Percentiles rank a stretch among this genome's conserved stretches.
Evolutionary conservation across 2,797 vertebrate species (phyloP).

Genomic region (Rhadinocentrus ornatus): DNA sequence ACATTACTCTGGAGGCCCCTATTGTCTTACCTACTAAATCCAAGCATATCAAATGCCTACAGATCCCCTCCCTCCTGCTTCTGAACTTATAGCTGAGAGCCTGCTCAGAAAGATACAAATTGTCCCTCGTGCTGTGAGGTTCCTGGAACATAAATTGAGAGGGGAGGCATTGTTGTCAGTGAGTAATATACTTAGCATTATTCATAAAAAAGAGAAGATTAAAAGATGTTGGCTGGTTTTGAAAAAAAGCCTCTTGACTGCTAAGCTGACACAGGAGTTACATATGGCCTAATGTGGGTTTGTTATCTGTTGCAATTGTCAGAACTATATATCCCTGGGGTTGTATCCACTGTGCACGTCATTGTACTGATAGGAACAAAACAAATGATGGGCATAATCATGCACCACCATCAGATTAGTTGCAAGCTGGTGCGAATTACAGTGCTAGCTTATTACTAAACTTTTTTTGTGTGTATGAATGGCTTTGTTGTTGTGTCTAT

Average conservation of each 20-base stretch:
- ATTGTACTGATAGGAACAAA: conserved; percentile 78
- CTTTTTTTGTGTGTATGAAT: conserved; percentile 29
- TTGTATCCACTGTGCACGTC: conserved; percentile 73
- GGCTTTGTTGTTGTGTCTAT: not conserved
- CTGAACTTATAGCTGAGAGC: conserved; percentile 73
- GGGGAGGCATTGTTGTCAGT: conserved; percentile 80
- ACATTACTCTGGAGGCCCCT: conserved; percentile 72
- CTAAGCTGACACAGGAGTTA: conserved; percentile 76
- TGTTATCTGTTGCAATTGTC: conserved; percentile 77
- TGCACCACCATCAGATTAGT: conserved; percentile 51
- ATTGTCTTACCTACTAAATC: conserved; percentile 78
- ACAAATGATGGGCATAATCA: conserved; percentile 77
- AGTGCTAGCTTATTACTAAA: conserved; percentile 25
- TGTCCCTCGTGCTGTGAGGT: conserved; percentile 76
- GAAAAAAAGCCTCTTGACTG: conserved; percentile 66
- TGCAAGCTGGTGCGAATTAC: conserved; percentile 46
- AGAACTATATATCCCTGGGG: conserved; percentile 77
- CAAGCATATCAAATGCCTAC: conserved; percentile 81
- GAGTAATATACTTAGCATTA: conserved; percentile 86
- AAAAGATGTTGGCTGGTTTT: conserved; percentile 70
- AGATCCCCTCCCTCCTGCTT: conserved; percentile 69
- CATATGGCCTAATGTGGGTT: conserved; percentile 74
- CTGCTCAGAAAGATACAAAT: conserved; percentile 85
- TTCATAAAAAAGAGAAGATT: conserved; percentile 81
- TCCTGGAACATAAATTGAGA: conserved; percentile 84